Evolutionary conservation across 2,113 vertebrate species (phyloP), one percentile per base, ranked within the genome.

Genomic region (Talpa occidentalis): DNA sequence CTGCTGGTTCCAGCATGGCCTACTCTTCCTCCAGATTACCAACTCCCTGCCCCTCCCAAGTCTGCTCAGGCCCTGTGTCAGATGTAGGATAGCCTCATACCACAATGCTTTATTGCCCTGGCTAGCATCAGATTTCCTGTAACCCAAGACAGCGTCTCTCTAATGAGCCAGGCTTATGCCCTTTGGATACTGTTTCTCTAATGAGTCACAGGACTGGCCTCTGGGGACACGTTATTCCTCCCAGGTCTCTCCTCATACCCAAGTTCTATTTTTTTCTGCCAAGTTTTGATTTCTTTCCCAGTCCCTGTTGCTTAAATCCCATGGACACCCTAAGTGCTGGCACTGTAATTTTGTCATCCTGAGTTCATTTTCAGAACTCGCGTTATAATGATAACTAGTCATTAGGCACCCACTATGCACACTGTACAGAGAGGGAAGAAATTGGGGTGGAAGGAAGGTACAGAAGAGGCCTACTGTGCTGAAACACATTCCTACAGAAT

Each of bases 321-420:
- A 76, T 0, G 37, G 44, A 59, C 5, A 66, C 10, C 32, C 9
- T 69, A 82, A 66, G 26, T 59, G n/a, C 12, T 52, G 56, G 35
- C 8, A 77, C 77, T 37, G 21, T 44, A 59, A 59, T 77, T 86
- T 84, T 62, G 40, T 10, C 66, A 6, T 44, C 16, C 52, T 42
- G 40, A 89, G 6, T 87, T 96, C 32, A 93, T 92, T 79, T 96
- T 81, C 54, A 85, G 76, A 21, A 44, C 10, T 78, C 10, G 10
- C 9, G 10, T 9, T 30, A 49, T 59, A 73, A 52, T 35, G 88
- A 89, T 64, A 64, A 91, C 19, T 37, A 56, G 17, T n/a, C 12
- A 59, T 22, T 84, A 15, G 26, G 37, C 17, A 56, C 26, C 40
- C 62, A 64, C 54, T 22, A 86, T 87, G 17, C 56, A 76, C 52